Evolutionary conservation across 1,140 invertebrate genomes (phyloP), one percentile per base, ranked within the genome.

Genomic region (Tetramorium parvispinum): DNA sequence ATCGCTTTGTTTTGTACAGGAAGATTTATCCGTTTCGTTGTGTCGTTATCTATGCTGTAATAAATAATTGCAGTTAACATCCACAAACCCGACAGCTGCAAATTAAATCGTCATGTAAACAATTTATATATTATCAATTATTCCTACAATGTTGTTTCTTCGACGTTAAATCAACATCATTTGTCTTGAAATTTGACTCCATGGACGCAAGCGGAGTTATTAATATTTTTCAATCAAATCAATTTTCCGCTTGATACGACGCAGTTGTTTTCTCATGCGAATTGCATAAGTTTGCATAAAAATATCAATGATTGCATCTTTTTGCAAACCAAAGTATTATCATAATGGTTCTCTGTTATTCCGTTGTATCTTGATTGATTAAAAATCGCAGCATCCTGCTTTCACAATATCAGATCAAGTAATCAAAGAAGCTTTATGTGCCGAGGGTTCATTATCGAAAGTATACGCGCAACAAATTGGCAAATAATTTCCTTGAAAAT

Each of bases 51-150:
- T 71, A n/a, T 24, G 37, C 53, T n/a, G 13, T 43, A 32, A 57
- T 49, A 43, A 18, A 59, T 57, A 82, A 82, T 73, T 71, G 4
- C 51, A 32, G 68, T 37, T 73, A 73, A 73, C 7, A 57, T 82
- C 32, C 3, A 18, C 43, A 59, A 51, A 21, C n/a, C 16, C 49
- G 53, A 59, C 68, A 53, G n/a, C 68, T 37, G 43, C 40, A 21
- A 83, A 83, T 75, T 59, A 83, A 83, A 59, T 73, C 24, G 2
- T 53, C n/a, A 16, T 53, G 46, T 61, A 83, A 75, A 70, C 40
- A 59, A 73, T 83, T 37, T 24, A n/a, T 13, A 0, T 59, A 11
- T 82, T 32, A n/a, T 27, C 0, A 46, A 11, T 37, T 71, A 27
- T 71, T 21, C 24, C 11, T 16, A 3, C 49, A 65, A 53, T 37